Base-by-base conservation (phyloP, 2,797 vertebrate species). In the Microctenopoma lineatum region DNA sequence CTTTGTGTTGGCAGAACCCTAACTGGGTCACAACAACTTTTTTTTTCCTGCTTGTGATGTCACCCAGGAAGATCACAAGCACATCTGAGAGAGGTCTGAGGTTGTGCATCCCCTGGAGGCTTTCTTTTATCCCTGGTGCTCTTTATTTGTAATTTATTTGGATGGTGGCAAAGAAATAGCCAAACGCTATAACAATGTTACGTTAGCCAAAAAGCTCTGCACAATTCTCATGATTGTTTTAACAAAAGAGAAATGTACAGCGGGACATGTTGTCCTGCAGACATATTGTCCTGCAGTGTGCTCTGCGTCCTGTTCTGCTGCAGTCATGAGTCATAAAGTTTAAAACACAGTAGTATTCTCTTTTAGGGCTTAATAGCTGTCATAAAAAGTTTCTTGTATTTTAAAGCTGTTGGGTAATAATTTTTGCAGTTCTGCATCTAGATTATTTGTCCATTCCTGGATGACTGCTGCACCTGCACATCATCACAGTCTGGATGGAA, bases 1-100 rank as follows among this genome's bases (percentile, higher is more conserved):
- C 62, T 73, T 27, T 60, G 61, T 69, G 12, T 39, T 88, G 87
- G 83, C 84, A 66, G 56, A 58, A 26, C n/a, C 45, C 45, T 79
- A 92, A 87, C 51, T 88, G 83, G 84, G 86, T 90, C 88, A 87
- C 32, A 21, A 47, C 72, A 54, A 21, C 21, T 16, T 59, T 42
- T 62, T 1, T 59, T 42, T 62, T 45, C 54, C 48, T 57, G 1
- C 27, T n/a, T 16, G 68, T 79, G 4, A 70, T 76, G 42, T 74
- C 67, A 73, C 61, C 1, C 41, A 53, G 59, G 51, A 72, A 57
- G 56, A 58, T 48, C 4, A 34, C 54, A 44, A 13, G 8, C 32
- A 62, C 41, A 75, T 5, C 8, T 60, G 65, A 54, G 21, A 14
- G 13, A 10, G 39, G 39, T 41, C 39, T 14, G 39, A 29, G 27